Evolutionary conservation across 2,888 invertebrate species (phyloP).

Genomic region (Platerodrilus igneus): DNA sequence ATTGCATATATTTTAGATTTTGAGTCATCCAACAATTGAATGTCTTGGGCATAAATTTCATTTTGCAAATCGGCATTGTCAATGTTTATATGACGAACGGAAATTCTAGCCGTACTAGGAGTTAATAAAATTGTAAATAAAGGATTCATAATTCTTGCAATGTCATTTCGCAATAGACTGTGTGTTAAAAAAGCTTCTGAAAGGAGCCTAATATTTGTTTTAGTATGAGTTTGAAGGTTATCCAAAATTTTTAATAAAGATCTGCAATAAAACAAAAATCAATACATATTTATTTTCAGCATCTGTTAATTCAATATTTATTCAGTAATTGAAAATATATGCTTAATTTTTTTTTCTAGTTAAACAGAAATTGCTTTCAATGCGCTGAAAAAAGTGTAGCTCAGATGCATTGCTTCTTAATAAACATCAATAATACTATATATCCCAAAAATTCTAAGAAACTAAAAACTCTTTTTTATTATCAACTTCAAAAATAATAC

Average conservation of each 20-base stretch:
- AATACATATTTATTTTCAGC: too few relatives aligned
- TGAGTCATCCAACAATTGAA: conserved; percentile 37
- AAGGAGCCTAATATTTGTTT: conserved; percentile 57
- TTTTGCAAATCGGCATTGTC: conserved; percentile 50
- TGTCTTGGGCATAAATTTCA: conserved; percentile 36
- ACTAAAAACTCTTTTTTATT: too few relatives aligned
- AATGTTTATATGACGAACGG: conserved; percentile 69
- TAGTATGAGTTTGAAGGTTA: conserved; percentile 56
- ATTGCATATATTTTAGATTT: conserved; percentile 66
- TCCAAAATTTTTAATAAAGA: conserved; percentile 70
- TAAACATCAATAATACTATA: too few relatives aligned
- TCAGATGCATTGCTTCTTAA: too few relatives aligned
- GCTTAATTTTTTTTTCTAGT: neutral
- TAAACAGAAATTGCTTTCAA: conserved; percentile 6
- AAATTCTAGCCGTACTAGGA: conserved; percentile 74
- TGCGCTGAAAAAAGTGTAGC: too few relatives aligned
- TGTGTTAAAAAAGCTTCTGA: conserved; percentile 74
- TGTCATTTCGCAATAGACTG: conserved; percentile 68
- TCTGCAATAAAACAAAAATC: conserved; percentile 46
- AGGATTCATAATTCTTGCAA: conserved; percentile 73
- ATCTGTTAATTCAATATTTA: too few relatives aligned
- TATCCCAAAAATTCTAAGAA: too few relatives aligned
- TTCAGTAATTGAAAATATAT: conserved; percentile 1
- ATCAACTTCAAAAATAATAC: too few relatives aligned
- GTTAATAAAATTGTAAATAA: conserved; percentile 70